Percentiles rank a stretch among this genome's conserved stretches.
Conservation (phyloP, 2,797 vertebrate genomes). For the Catostomus latipinnis region DNA sequence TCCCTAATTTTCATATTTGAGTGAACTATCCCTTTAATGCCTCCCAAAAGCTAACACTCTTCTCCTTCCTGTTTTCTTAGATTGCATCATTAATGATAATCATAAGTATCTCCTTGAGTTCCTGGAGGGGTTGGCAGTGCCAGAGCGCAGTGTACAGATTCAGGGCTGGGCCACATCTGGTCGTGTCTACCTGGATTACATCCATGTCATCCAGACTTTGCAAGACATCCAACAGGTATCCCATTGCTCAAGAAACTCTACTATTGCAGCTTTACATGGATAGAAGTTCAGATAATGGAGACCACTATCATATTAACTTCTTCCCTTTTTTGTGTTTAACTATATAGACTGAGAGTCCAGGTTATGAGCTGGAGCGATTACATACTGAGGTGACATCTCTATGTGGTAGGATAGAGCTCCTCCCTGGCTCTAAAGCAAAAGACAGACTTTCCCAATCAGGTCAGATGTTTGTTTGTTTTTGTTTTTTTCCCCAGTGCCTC, state of each 20-base stretch:
- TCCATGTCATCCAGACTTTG: constrained; percentile 86
- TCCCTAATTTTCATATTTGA: no score
- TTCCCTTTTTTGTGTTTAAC: not conserved
- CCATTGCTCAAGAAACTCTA: not conserved
- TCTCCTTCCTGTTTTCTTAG: constrained; percentile 65
- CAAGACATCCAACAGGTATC: constrained; percentile 86
- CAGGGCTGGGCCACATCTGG: constrained; percentile 94
- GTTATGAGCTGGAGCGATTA: constrained; percentile 88
- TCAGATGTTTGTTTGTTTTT: constrained; percentile 56
- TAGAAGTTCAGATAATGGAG: not conserved
- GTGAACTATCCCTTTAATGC: no score
- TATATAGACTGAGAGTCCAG: constrained; percentile 83
- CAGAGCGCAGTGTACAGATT: constrained; percentile 84
- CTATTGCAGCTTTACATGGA: no score
- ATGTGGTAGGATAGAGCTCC: constrained; percentile 89
- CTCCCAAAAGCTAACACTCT: not conserved
- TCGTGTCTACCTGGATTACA: constrained; percentile 91
- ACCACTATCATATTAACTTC: not conserved
- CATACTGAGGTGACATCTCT: constrained; percentile 89
- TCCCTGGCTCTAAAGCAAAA: constrained; percentile 85
- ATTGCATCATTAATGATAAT: constrained; percentile 95
- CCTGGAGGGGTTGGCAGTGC: constrained; percentile 86
- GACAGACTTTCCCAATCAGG: constrained; percentile 94
- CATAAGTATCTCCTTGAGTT: constrained; percentile 91
- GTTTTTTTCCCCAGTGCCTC: no score